These are phyloP conservation scores for Octomys mimax DNA, from an alignment of 2,797 vertebrate genomes.

Conservation along the genomic window DNA sequence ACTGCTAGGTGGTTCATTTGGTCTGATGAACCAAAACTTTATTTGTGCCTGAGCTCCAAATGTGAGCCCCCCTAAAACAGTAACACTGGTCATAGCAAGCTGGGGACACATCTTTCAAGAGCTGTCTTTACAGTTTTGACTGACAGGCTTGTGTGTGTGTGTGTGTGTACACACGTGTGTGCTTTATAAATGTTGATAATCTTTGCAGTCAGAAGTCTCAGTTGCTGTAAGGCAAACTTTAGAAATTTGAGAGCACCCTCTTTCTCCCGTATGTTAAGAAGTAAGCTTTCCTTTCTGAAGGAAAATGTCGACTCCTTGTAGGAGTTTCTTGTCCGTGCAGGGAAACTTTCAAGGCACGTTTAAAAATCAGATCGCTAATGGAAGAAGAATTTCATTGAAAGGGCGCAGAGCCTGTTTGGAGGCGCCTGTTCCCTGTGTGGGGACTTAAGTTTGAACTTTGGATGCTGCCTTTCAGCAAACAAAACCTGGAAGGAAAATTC, in stretches of 20 bases:
- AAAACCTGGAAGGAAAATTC: conserved; percentile 85
- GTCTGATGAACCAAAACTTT: neutral
- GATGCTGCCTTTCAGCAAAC: conserved; percentile 78
- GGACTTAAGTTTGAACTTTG: conserved; percentile 77
- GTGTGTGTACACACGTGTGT: neutral
- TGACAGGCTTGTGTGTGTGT: neutral
- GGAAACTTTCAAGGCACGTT: neutral
- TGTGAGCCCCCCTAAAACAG: conserved; percentile 22
- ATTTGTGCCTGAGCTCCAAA: neutral
- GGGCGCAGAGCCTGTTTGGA: conserved; percentile 52
- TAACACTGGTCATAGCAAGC: neutral
- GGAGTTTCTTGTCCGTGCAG: conserved; percentile 42
- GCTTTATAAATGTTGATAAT: conserved; percentile 45
- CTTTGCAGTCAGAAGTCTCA: conserved; percentile 35
- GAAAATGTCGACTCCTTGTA: conserved; percentile 53
- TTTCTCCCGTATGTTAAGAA: conserved; percentile 24
- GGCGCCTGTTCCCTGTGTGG: conserved; percentile 3
- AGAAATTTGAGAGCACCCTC: neutral
- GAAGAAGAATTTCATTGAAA: conserved; percentile 84
- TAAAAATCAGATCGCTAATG: conserved; percentile 42
- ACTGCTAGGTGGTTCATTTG: neutral
- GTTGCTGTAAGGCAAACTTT: conserved; percentile 64
- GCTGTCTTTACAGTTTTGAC: conserved; percentile 61
- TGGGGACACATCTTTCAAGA: conserved; percentile 17
- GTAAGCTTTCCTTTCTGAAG: conserved; percentile 37